phyloP scores from a whole-genome alignment of 2,888 invertebrate species.

The Diadegma fenestrale region DNA sequence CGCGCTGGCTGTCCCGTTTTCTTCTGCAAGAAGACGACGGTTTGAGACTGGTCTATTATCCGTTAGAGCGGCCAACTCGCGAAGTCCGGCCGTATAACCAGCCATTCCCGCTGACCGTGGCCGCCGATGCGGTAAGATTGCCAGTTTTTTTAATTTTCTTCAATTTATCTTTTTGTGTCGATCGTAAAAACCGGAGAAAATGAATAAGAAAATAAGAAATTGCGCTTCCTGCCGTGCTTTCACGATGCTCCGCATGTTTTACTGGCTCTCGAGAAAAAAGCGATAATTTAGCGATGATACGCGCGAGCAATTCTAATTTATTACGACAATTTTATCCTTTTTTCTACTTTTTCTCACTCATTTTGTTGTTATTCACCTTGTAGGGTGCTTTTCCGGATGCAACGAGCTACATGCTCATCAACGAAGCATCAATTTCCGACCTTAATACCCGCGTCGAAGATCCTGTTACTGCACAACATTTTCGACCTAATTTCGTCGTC shows the following conservation, averaged over 20 bases:
- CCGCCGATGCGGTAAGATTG: conserved; percentile 77
- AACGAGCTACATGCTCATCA: conserved; percentile 89
- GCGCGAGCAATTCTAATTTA: neutral
- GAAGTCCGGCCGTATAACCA: conserved; percentile 78
- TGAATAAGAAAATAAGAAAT: conserved; percentile 5
- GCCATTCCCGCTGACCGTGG: conserved; percentile 77
- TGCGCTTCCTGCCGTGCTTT: neutral
- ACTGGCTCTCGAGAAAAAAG: neutral
- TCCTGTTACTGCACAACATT: conserved; percentile 86
- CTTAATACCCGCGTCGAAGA: conserved; percentile 87
- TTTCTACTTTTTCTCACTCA: neutral
- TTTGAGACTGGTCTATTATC: conserved; percentile 88
- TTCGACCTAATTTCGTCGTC: conserved; percentile 90
- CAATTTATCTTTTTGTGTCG: neutral
- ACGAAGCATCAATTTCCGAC: conserved; percentile 89
- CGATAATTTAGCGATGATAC: conserved; percentile 22
- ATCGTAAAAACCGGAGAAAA: neutral
- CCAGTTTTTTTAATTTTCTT: neutral
- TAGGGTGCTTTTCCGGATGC: conserved; percentile 90
- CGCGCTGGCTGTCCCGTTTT: conserved; percentile 90
- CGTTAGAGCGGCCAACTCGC: conserved; percentile 84
- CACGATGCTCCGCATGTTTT: neutral
- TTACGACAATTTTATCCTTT: neutral
- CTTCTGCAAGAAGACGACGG: conserved; percentile 86
- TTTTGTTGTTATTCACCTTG: conserved; percentile 49